These are phyloP conservation scores for Tiliacea citrago DNA, from an alignment of 2,888 invertebrate species.

Conservation along the genomic window DNA sequence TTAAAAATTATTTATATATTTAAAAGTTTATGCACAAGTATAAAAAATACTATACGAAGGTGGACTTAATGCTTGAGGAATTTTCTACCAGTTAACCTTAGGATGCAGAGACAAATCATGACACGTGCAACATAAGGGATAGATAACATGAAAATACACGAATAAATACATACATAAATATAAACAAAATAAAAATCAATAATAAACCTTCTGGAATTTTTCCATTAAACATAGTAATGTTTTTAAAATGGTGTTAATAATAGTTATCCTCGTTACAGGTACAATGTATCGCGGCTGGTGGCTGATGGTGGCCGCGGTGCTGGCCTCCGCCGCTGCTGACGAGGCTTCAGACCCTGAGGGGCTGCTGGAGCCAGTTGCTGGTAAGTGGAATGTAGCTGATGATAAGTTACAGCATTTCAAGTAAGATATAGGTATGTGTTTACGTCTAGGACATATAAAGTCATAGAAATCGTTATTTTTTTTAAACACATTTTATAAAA, in stretches of 20 bases:
- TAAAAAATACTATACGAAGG: too few relatives aligned
- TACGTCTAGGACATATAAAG: neutral
- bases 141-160: neutral
- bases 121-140: neutral
- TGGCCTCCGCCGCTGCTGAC: conserved; percentile 75
- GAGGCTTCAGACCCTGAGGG: conserved; percentile 82
- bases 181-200: neutral
- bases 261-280: conserved; percentile 57
- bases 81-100: too few relatives aligned
- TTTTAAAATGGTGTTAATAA: neutral
- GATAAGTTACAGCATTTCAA: neutral
- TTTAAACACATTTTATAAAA: neutral
- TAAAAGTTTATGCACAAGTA: too few relatives aligned
- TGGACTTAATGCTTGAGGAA: too few relatives aligned
- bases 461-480: neutral
- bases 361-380: conserved; percentile 74
- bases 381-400: conserved; percentile 69
- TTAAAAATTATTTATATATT: too few relatives aligned
- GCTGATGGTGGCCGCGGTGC: conserved; percentile 73
- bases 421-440: neutral
- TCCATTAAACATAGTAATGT: too few relatives aligned
- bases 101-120: neutral
- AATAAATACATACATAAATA: neutral
- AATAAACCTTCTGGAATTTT: neutral
- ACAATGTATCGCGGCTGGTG: conserved; percentile 76